Evolutionary conservation across 1,140 invertebrate genomes (phyloP).

Genomic region (Nasonia vitripennis): DNA sequence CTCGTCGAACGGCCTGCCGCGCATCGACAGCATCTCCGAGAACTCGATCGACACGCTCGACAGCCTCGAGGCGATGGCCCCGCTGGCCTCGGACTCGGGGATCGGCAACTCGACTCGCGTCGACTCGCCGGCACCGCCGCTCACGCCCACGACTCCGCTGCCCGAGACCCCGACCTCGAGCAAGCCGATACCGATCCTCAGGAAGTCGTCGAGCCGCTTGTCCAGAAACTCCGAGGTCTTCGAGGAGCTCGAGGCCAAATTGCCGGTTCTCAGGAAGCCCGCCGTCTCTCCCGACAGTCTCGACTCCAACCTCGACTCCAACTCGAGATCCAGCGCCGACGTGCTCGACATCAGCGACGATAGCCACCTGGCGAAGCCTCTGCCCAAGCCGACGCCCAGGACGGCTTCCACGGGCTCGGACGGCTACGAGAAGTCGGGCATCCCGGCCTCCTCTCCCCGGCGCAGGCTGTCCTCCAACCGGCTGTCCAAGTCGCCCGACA

Average conservation of each 20-base stretch:
- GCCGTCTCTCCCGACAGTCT: conserved; percentile 71
- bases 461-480: conserved; percentile 61
- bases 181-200: conserved; percentile 58
- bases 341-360: background rate
- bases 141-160: background rate
- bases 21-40: conserved; percentile 48
- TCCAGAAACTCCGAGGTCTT: conserved; percentile 69
- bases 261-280: conserved; percentile 61
- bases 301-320: conserved; percentile 56
- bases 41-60: conserved; percentile 37
- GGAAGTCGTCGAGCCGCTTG: conserved; percentile 69
- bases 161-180: conserved; percentile 47
- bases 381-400: conserved; percentile 37
- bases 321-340: conserved; percentile 52
- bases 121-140: background rate
- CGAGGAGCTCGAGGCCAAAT: conserved; percentile 65
- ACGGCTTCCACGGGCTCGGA: conserved; percentile 9
- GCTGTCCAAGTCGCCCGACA: conserved; percentile 68
- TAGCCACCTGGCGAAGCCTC: background rate
- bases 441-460: conserved; percentile 59
- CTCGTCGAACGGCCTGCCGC: background rate
- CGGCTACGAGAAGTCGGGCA: conserved; percentile 24
- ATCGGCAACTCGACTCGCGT: background rate
- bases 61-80: conserved; percentile 43
- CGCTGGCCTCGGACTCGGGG: background rate